Conservation (phyloP, 2,797 vertebrate species). For the Strix occidentalis region DNA sequence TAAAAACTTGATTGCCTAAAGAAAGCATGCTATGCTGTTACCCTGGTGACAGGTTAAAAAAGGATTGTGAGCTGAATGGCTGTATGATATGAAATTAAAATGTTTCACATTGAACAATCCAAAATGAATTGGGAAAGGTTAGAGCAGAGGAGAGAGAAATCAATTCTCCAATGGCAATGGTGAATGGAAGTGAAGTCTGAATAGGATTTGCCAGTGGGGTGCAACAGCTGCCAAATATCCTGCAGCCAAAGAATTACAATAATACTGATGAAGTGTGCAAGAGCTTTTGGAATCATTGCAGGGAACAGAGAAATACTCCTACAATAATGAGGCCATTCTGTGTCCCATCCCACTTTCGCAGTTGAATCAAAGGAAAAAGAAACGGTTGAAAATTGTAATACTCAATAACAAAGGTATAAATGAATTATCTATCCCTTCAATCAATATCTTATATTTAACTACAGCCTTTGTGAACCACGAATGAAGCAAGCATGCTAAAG, state of each 20-base stretch:
- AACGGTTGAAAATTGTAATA: conserved; percentile 59
- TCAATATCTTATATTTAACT: conserved; percentile 31
- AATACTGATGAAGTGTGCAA: conserved; percentile 93
- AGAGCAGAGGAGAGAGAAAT: conserved; percentile 89
- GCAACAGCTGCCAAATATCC: conserved; percentile 97
- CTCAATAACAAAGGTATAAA: conserved; percentile 63
- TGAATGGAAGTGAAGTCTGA: conserved; percentile 90
- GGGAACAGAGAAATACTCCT: conserved; percentile 85
- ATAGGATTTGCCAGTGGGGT: conserved; percentile 96
- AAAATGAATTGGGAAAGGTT: conserved; percentile 91
- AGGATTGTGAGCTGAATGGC: conserved; percentile 83
- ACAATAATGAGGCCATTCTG: conserved; percentile 86
- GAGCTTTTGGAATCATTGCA: conserved; percentile 87
- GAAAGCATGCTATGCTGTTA: conserved; percentile 81
- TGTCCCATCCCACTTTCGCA: conserved; percentile 72
- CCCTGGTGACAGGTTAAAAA: conserved; percentile 86
- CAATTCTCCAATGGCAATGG: conserved; percentile 90
- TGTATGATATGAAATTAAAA: conserved; percentile 95
- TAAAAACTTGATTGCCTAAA: conserved; percentile 82
- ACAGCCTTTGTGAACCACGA: conserved; percentile 35
- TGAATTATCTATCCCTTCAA: conserved; percentile 57
- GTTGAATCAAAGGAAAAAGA: conserved; percentile 69
- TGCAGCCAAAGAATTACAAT: conserved; percentile 96
- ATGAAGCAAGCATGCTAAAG: conserved; percentile 14
- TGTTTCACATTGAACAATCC: conserved; percentile 95